Base-by-base conservation (phyloP, 2,888 invertebrate species). In the Drosophila pseudotakahashii region DNA sequence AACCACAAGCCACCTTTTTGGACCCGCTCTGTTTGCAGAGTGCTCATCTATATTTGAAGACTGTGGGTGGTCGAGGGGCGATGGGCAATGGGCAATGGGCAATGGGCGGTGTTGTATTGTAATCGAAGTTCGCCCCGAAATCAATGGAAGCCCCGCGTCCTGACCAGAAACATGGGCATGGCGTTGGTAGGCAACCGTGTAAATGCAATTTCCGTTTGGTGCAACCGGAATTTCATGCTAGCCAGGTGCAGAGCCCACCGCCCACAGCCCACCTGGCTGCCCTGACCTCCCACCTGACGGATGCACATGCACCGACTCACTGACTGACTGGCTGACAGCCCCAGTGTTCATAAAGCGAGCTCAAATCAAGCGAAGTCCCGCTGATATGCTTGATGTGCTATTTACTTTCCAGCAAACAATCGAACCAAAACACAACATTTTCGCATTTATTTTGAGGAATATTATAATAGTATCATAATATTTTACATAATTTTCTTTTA, bases 181-280 rank as follows among this genome's bases (percentile, higher is more conserved):
- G 23, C 48, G 53, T 48, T 68, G 69, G 57, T 64, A 75, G 63
- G 87, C 76, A 62, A 73, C 74, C 70, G 88, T 77, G 77, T 78
- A 82, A 82, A 87, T 82, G 82, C 77, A 82, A 82, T 82, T 82
- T 82, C 82, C 88, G 82, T 73, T 75, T 63, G 79, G 26, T 79
- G 85, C 82, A 84, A 66, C 77, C 79, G 77, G 88, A 87, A 84
- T 87, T 84, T 75, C 62, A 53, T 79, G 69, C 72, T 60, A 53
- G 54, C 54, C 54, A 10, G 36, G 53, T 67, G 67, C 45, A 26
- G 26, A 6, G 1, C 26, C 26, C 26, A 5, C 26, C 26, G 6
- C 26, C 26, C 23, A 23, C 50, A 47, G 34, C 39, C 47, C 41
- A 64, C 48, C 73, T 63, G 47, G 47, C 16, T 14, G 10, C 34